phyloP scores from a whole-genome alignment of 2,888 invertebrate genomes.

The Nephrotoma guestfalica region DNA sequence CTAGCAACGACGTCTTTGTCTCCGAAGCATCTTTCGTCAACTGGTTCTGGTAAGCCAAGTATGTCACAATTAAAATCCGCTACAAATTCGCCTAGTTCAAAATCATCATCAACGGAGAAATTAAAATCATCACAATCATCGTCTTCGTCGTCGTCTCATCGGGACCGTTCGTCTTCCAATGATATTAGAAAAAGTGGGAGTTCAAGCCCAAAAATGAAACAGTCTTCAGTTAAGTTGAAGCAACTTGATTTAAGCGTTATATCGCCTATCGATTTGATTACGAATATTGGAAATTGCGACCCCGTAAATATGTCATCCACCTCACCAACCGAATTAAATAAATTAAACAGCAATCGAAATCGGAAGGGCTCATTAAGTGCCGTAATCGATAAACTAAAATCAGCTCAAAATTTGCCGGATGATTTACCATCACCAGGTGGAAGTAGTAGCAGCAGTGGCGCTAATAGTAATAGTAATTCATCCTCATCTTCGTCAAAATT shows the following conservation, averaged over 20 bases:
- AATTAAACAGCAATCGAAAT: slow-evolving; percentile 46
- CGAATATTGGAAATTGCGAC: background rate
- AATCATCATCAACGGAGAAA: slow-evolving; percentile 17
- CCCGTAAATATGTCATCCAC: background rate
- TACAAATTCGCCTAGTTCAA: slow-evolving; percentile 52
- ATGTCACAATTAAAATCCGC: slow-evolving; percentile 79
- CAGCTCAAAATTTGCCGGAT: slow-evolving; percentile 38
- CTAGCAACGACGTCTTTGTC: slow-evolving; percentile 51
- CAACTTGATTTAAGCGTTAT: slow-evolving; percentile 45
- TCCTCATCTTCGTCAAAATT: background rate
- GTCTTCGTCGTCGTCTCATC: slow-evolving; percentile 4
- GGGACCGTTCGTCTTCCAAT: slow-evolving; percentile 12
- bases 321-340: slow-evolving; percentile 20
- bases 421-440: slow-evolving; percentile 9
- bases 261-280: background rate
- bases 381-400: slow-evolving; percentile 74
- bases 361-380: slow-evolving; percentile 68
- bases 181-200: slow-evolving; percentile 24
- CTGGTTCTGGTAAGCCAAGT: slow-evolving; percentile 70
- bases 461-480: background rate
- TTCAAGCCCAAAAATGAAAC: slow-evolving; percentile 52
- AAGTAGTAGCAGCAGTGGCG: background rate
- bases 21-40: slow-evolving; percentile 57
- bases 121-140: slow-evolving; percentile 2
- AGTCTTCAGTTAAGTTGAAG: slow-evolving; percentile 48